Base-by-base conservation (phyloP, 2,888 invertebrate species). In the Rhingia rostrata region DNA sequence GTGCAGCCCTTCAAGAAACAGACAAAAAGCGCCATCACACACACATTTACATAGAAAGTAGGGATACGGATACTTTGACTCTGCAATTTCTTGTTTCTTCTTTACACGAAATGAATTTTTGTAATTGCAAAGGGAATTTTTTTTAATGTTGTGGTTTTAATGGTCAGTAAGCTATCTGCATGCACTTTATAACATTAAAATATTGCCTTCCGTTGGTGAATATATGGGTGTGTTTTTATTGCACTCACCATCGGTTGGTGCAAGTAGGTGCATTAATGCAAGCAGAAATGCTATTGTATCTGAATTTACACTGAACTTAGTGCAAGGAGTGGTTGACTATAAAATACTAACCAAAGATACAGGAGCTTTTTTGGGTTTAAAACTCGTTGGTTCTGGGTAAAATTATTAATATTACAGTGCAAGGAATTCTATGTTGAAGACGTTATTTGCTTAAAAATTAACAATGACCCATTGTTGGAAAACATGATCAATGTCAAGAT, bases 171-270 rank as follows among this genome's bases (percentile, higher is more conserved):
- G 53, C 56, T 73, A 56, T 73, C 49, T 67, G 53, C 58, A 61
- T 61, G 66, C 73, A 78, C 78, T 83, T 83, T 67, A 63, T 67
- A 43, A 60, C 53, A 78, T 73, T 82, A 82, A 82, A 70, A 51
- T 67, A 56, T 56, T 60, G 56, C n/a, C 45, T 30, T 53, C 30
- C 39, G 30, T 10, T 4, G 22, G 60, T 5, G 39, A n/a, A 10
- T 47, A 7, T 4, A 53, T 32, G 22, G 7, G 30, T 6, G 10
- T 30, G 60, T 10, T 41, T n/a, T 4, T 7, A 6, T 7, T 35
- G 54, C 12, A 9, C 22, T 6, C 22, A 22, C 30, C 51, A 51
- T 7, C 12, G 12, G 33, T 10, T 12, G 6, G 32, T 10, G 43
- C 53, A 43, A 5, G 33, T 10, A 32, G 6, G 32, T 10, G 43